phyloP scores from a whole-genome alignment of 2,113 vertebrate genomes.

The Channa maculata region DNA sequence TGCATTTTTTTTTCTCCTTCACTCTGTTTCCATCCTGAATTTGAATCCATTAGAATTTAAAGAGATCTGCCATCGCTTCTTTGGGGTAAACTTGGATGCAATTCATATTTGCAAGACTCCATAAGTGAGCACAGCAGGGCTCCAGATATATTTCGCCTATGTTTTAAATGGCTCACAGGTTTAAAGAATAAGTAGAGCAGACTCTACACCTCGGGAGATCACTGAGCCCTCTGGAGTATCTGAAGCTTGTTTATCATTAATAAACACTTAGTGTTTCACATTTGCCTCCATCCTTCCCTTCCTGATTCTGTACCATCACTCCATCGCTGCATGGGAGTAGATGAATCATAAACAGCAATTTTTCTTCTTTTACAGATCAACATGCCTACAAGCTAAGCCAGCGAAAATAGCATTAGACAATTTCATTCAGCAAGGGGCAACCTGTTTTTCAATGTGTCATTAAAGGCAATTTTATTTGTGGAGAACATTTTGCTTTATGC shows the following conservation, averaged over 20 bases:
- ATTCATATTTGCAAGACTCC: constrained; percentile 54
- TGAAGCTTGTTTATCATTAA: constrained; percentile 73
- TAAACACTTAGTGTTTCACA: constrained; percentile 70
- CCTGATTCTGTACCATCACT: constrained; percentile 19
- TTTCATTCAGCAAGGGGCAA: background rate
- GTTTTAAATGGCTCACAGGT: constrained; percentile 62
- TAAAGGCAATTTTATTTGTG: background rate
- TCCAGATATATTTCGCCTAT: constrained; percentile 60
- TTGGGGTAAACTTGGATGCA: constrained; percentile 56
- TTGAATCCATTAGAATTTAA: constrained; percentile 49
- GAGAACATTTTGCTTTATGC: background rate
- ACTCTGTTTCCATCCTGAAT: constrained; percentile 18
- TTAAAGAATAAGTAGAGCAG: constrained; percentile 71
- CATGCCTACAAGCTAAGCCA: constrained; percentile 25
- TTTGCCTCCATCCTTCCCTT: constrained; percentile 38
- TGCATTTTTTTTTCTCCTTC: background rate
- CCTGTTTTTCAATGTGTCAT: constrained; percentile 1
- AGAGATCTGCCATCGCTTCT: constrained; percentile 38
- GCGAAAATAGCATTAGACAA: background rate
- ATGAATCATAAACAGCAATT: constrained; percentile 59
- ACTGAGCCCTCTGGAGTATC: constrained; percentile 58
- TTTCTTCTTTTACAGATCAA: constrained; percentile 16
- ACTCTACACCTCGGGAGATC: constrained; percentile 61
- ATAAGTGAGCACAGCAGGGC: constrained; percentile 66
- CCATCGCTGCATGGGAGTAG: constrained; percentile 11